phyloP scores from a whole-genome alignment of 2,797 vertebrate genomes.

The Mus spretus region DNA sequence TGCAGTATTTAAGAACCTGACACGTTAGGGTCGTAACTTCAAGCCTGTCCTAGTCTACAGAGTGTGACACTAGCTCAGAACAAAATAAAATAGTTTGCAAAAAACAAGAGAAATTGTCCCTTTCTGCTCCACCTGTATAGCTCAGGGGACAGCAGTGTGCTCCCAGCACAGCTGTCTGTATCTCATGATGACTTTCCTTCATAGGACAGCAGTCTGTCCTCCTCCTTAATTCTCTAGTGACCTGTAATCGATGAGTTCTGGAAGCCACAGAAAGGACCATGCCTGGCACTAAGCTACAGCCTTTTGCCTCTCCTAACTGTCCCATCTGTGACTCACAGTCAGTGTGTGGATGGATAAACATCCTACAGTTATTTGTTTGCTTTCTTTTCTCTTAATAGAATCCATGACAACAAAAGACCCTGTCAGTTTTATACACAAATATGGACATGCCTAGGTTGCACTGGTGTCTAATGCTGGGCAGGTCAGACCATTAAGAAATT shows the following conservation, averaged over 20 bases:
- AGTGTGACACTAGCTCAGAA: neutral
- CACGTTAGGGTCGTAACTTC: neutral
- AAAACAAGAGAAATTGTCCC: neutral
- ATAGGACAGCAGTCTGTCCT: neutral
- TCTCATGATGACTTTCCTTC: neutral
- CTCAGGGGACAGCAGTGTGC: neutral
- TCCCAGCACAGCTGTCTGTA: too few species aligned
- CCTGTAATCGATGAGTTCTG: neutral
- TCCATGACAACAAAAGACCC: constrained; percentile 38
- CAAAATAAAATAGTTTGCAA: neutral
- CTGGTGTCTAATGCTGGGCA: neutral
- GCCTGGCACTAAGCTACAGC: neutral
- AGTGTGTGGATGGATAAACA: neutral
- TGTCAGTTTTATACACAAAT: neutral
- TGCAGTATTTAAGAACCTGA: neutral
- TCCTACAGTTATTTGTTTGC: neutral
- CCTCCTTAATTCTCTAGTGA: neutral
- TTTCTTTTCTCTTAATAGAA: neutral
- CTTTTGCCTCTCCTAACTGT: neutral
- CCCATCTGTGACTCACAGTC: neutral
- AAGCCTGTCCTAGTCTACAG: neutral
- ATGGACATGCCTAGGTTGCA: neutral
- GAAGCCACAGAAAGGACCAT: neutral
- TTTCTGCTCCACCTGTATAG: neutral
- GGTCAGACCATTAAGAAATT: neutral